Evolutionary conservation across 2,888 invertebrate species (phyloP).

Genomic region (Hedya salicella): DNA sequence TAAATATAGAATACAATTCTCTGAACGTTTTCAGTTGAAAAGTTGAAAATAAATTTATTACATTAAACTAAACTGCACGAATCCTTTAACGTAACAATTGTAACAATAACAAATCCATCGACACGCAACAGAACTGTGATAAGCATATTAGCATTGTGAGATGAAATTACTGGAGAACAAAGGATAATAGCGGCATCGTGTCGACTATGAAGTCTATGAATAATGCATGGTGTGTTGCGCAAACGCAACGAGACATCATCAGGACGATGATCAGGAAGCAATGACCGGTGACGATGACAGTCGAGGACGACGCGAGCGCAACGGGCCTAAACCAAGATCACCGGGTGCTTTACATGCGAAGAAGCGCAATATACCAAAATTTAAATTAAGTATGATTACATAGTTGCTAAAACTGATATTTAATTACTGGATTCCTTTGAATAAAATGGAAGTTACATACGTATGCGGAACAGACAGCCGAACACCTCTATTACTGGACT

Average conservation of each 20-base stretch:
- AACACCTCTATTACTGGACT: too few species aligned
- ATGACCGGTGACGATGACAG: constrained; percentile 70
- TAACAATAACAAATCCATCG: constrained; percentile 38
- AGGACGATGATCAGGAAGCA: constrained; percentile 72
- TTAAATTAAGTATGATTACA: background rate
- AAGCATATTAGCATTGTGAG: constrained; percentile 43
- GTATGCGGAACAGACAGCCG: too few species aligned
- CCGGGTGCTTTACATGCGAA: constrained; percentile 6
- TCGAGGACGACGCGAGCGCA: constrained; percentile 55
- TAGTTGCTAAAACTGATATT: background rate
- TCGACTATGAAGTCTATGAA: constrained; percentile 65
- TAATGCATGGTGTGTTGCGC: constrained; percentile 68
- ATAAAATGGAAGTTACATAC: too few species aligned
- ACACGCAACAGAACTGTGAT: constrained; percentile 45
- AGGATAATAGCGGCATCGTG: constrained; percentile 64
- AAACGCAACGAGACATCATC: constrained; percentile 62
- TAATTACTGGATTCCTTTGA: background rate
- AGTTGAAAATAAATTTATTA: background rate
- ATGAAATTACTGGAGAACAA: constrained; percentile 59
- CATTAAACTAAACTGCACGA: background rate
- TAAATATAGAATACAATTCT: background rate
- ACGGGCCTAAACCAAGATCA: constrained; percentile 43
- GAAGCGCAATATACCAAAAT: background rate
- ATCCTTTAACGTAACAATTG: constrained; percentile 32
- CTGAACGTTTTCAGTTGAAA: background rate